phyloP scores from a whole-genome alignment of 2,888 invertebrate species.

The Platycheirus albimanus region DNA sequence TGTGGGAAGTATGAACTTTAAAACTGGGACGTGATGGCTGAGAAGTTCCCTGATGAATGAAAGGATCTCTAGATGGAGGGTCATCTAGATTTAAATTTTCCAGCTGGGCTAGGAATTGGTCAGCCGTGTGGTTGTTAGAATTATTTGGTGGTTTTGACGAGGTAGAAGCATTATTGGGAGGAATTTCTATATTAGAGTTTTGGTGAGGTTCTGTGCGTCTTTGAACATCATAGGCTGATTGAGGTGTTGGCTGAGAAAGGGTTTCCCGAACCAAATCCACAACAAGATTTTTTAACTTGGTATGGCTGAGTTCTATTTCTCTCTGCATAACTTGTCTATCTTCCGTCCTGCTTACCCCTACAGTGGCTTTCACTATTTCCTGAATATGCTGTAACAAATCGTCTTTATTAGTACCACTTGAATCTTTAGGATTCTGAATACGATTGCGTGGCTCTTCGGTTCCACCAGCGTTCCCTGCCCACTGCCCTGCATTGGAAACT shows the following conservation, averaged over 20 bases:
- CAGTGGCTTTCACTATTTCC: slow-evolving; percentile 8
- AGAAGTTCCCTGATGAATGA: too few relatives aligned
- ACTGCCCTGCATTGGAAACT: not conserved
- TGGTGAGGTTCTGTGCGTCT: not conserved
- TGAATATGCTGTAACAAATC: slow-evolving; percentile 8
- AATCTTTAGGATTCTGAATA: not conserved
- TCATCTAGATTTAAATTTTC: too few relatives aligned
- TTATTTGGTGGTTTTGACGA: not conserved
- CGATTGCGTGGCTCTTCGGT: too few relatives aligned
- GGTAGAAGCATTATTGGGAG: not conserved
- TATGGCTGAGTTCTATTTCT: slow-evolving; percentile 2
- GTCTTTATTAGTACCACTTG: not conserved
- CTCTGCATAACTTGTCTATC: not conserved
- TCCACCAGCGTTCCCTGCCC: not conserved
- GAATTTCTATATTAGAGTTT: too few relatives aligned
- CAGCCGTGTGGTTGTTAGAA: not conserved
- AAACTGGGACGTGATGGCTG: too few relatives aligned
- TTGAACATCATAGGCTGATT: not conserved
- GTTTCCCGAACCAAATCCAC: not conserved
- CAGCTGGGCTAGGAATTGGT: not conserved
- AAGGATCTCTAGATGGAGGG: too few relatives aligned
- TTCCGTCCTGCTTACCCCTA: slow-evolving; percentile 16
- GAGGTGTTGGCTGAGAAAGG: not conserved
- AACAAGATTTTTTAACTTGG: slow-evolving; percentile 8
- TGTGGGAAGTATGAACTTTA: too few relatives aligned